phyloP scores from a whole-genome alignment of 2,797 vertebrate genomes.

The Ataeniobius toweri region DNA sequence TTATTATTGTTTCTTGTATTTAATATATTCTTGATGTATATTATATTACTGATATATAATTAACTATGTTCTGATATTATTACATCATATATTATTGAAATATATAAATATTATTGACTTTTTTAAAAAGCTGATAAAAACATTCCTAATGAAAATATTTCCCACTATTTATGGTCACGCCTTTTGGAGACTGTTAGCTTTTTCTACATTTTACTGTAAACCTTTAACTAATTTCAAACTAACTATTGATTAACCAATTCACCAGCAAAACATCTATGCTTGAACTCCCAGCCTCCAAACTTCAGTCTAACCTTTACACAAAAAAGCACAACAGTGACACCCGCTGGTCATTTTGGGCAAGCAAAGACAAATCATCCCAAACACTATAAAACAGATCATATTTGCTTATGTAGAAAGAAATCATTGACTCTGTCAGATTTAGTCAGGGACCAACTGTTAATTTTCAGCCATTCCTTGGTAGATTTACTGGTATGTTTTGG shows the following conservation, averaged over 20 bases:
- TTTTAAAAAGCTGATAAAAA: not conserved
- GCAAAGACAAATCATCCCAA: not conserved
- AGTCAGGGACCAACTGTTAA: no score
- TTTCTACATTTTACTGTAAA: not conserved
- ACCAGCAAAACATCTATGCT: not conserved
- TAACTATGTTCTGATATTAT: not conserved
- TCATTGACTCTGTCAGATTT: not conserved
- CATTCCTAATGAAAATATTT: not conserved
- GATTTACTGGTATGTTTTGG: no score
- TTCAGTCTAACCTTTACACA: not conserved
- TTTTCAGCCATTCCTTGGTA: no score
- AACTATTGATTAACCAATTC: not conserved
- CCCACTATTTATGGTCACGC: not conserved
- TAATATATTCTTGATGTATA: not conserved
- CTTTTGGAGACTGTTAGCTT: not conserved
- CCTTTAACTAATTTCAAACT: not conserved
- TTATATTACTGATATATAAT: not conserved
- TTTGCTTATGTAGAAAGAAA: not conserved
- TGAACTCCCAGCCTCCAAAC: not conserved
- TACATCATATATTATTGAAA: not conserved
- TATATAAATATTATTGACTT: not conserved
- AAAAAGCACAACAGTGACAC: slow-evolving; percentile 31
- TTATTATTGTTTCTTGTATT: not conserved
- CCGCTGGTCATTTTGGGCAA: slow-evolving; percentile 23
- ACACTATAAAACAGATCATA: not conserved